Conservation (phyloP, 1,140 invertebrate species). For the Telenomus remus region DNA sequence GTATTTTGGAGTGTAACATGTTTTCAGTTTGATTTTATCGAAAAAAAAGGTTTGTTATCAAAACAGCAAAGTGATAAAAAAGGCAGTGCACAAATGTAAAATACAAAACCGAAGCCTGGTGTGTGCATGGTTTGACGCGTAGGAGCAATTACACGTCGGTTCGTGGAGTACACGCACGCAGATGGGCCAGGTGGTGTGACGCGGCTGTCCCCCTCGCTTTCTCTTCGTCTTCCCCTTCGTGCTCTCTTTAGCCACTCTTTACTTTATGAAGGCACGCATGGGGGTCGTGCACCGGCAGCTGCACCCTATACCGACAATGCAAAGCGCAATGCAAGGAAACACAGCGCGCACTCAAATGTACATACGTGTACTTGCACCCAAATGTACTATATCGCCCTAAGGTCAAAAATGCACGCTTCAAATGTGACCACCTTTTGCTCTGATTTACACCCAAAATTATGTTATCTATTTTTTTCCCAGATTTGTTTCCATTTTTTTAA, state of each 20-base stretch:
- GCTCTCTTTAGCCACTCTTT: conserved; percentile 48
- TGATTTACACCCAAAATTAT: conserved; percentile 36
- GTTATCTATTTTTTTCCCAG: conserved; percentile 3
- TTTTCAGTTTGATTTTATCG: too few relatives aligned
- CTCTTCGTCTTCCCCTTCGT: conserved; percentile 29
- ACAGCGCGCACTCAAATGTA: conserved; percentile 38
- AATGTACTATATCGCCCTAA: conserved; percentile 24
- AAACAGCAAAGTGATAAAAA: conserved; percentile 13
- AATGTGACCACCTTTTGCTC: conserved; percentile 41
- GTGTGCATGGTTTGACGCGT: conserved; percentile 60
- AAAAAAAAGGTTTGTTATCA: too few relatives aligned
- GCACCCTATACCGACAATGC: conserved; percentile 71
- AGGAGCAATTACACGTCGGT: conserved; percentile 57
- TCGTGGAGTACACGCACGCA: conserved; percentile 45
- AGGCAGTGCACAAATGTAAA: conserved; percentile 29
- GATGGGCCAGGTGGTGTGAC: conserved; percentile 67
- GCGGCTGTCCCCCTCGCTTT: conserved; percentile 50
- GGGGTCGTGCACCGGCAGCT: conserved; percentile 70
- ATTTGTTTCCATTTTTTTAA: background rate
- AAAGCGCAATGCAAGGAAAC: conserved; percentile 56
- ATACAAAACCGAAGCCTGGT: conserved; percentile 55
- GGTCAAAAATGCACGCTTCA: conserved; percentile 39
- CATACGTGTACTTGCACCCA: conserved; percentile 10
- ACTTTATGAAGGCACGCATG: conserved; percentile 66
- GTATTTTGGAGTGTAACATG: too few relatives aligned